These are phyloP conservation scores for Drosophila rellima DNA, from an alignment of 2,888 invertebrate species.

Conservation along the genomic window DNA sequence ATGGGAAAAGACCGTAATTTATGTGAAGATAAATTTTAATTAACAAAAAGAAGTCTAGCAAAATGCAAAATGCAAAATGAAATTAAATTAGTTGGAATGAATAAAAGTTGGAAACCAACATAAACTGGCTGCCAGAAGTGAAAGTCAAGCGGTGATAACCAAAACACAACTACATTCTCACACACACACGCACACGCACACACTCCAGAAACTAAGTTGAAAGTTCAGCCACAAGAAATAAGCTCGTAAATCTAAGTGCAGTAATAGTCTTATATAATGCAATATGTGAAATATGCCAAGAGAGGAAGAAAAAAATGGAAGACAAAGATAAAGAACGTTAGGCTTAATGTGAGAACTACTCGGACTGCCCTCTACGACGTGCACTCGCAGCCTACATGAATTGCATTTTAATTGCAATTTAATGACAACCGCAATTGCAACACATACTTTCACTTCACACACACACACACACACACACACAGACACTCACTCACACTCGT, in stretches of 20 bases:
- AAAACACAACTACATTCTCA: slow-evolving; percentile 11
- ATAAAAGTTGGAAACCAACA: slow-evolving; percentile 36
- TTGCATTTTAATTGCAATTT: slow-evolving; percentile 50
- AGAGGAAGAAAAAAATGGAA: neutral
- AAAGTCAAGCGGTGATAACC: slow-evolving; percentile 37
- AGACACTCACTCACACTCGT: slow-evolving; percentile 1
- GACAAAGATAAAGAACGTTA: neutral
- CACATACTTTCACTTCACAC: no score
- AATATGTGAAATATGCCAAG: neutral
- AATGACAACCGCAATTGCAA: slow-evolving; percentile 24
- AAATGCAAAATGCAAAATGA: slow-evolving; percentile 10
- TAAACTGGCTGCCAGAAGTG: slow-evolving; percentile 24
- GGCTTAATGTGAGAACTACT: neutral
- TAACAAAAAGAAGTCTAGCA: slow-evolving; percentile 12
- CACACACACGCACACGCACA: neutral
- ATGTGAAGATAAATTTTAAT: slow-evolving; percentile 17
- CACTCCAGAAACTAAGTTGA: slow-evolving; percentile 11
- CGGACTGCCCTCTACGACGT: slow-evolving; percentile 15
- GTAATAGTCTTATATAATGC: slow-evolving; percentile 8
- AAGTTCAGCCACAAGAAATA: slow-evolving; percentile 29
- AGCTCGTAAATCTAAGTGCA: slow-evolving; percentile 21
- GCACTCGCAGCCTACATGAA: slow-evolving; percentile 22
- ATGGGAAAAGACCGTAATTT: neutral
- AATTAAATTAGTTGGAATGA: slow-evolving; percentile 40
- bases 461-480: slow-evolving; percentile 4